phyloP scores from a whole-genome alignment of 2,888 invertebrate species.

The Eilema sororculum region DNA sequence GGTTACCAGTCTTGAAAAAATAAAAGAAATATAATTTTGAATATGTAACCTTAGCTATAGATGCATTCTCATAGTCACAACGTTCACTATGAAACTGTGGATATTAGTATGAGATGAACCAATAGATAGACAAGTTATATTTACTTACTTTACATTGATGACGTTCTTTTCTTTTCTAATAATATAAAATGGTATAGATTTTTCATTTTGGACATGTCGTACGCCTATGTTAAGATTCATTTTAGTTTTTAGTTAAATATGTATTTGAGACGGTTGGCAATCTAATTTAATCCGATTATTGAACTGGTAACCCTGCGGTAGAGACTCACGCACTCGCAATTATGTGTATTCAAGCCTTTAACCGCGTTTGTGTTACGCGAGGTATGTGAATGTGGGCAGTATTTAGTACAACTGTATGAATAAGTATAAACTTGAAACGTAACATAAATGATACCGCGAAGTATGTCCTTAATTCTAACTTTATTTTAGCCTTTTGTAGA shows the following conservation, averaged over 20 bases:
- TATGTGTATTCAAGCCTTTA: conserved; percentile 63
- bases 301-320: conserved; percentile 44
- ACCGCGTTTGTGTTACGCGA: conserved; percentile 51
- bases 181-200: not conserved
- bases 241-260: not conserved
- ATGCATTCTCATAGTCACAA: not conserved
- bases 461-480: conserved; percentile 49
- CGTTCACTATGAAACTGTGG: not conserved
- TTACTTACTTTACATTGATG: not conserved
- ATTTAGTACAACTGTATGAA: conserved; percentile 48
- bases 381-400: conserved; percentile 52
- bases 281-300: conserved; percentile 26
- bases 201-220: not conserved
- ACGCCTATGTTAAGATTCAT: not conserved
- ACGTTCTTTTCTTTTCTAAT: not conserved
- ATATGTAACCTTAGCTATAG: not conserved
- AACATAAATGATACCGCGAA: conserved; percentile 45
- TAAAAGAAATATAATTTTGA: not conserved
- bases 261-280: conserved; percentile 32
- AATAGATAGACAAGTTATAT: too few relatives aligned
- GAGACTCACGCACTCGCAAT: conserved; percentile 59
- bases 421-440: conserved; percentile 54
- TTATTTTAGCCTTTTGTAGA: conserved; percentile 35
- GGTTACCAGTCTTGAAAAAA: conserved; percentile 47
- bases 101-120: not conserved